These are phyloP conservation scores for Boleophthalmus pectinirostris DNA, from an alignment of 2,113 vertebrate species.

Conservation along the genomic window DNA sequence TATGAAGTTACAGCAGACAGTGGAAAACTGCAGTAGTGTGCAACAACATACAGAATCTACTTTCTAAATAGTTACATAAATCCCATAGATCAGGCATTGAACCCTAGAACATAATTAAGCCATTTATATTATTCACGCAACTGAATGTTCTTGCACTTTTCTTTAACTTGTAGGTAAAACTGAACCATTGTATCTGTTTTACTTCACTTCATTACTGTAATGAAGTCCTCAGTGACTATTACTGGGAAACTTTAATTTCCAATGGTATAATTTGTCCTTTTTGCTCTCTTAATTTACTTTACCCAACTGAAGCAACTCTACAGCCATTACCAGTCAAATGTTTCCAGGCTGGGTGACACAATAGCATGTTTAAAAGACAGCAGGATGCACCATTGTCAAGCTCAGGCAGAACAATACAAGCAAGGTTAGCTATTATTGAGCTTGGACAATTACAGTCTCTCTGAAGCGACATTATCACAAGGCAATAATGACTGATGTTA, in stretches of 20 bases:
- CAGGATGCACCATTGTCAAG: constrained; percentile 28
- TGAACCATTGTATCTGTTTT: not conserved
- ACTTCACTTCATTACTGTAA: not conserved
- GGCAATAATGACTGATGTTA: constrained; percentile 14
- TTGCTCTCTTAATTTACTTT: constrained; percentile 16
- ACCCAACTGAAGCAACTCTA: constrained; percentile 7
- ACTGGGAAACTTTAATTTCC: constrained; percentile 4
- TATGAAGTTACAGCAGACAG: no score
- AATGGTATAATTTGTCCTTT: constrained; percentile 21
- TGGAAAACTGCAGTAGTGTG: no score
- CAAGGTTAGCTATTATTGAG: constrained; percentile 24
- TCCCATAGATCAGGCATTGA: no score
- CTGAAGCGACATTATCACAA: constrained; percentile 21
- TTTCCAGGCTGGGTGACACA: constrained; percentile 27
- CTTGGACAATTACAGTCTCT: constrained; percentile 26
- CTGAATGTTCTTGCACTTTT: no score
- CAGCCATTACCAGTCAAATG: constrained; percentile 19
- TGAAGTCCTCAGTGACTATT: not conserved
- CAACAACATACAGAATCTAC: no score
- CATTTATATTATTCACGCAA: no score
- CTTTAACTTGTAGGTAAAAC: not conserved
- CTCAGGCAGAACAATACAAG: constrained; percentile 22
- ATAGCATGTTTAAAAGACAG: constrained; percentile 20
- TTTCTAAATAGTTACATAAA: no score
- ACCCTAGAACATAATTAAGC: no score